These are phyloP conservation scores for Schrankia costaestrigalis DNA, from an alignment of 2,888 invertebrate genomes.

Conservation along the genomic window DNA sequence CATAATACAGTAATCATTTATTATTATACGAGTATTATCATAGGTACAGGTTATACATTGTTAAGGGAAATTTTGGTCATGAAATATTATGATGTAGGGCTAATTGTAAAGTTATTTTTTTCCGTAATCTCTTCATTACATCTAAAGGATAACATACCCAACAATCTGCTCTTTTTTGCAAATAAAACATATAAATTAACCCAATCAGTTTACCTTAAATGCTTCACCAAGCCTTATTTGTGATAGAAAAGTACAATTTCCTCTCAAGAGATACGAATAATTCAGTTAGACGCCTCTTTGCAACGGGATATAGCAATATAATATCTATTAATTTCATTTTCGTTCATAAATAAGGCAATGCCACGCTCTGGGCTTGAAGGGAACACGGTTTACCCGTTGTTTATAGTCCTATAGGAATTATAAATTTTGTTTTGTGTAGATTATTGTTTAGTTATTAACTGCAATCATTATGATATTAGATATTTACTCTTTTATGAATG, in stretches of 20 bases:
- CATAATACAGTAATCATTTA: too few relatives aligned
- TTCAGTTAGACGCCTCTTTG: slow-evolving; percentile 19
- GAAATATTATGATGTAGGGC: too few relatives aligned
- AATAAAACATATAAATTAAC: slow-evolving; percentile 2
- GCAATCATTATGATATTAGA: background rate
- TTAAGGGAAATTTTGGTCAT: too few relatives aligned
- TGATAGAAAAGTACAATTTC: slow-evolving; percentile 18
- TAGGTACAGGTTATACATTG: too few relatives aligned
- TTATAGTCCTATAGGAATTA: slow-evolving; percentile 5
- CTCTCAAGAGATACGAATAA: slow-evolving; percentile 15
- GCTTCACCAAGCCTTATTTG: slow-evolving; percentile 1
- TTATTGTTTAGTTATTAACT: background rate
- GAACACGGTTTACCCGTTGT: slow-evolving; percentile 7
- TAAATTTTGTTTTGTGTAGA: slow-evolving; percentile 3
- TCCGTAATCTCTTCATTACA: too few relatives aligned
- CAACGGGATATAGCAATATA: slow-evolving; percentile 19
- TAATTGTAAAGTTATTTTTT: too few relatives aligned
- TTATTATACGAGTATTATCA: too few relatives aligned
- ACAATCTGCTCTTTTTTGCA: too few relatives aligned
- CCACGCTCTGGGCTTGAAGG: slow-evolving; percentile 5
- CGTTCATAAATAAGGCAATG: slow-evolving; percentile 8
- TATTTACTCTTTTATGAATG: background rate
- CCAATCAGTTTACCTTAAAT: background rate
- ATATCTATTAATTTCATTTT: slow-evolving; percentile 16
- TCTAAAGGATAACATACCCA: too few relatives aligned